Percentiles rank a stretch among this genome's conserved stretches.
These are phyloP conservation scores for Gerris buenoi DNA, from an alignment of 1,140 invertebrate genomes.

Conservation along the genomic window DNA sequence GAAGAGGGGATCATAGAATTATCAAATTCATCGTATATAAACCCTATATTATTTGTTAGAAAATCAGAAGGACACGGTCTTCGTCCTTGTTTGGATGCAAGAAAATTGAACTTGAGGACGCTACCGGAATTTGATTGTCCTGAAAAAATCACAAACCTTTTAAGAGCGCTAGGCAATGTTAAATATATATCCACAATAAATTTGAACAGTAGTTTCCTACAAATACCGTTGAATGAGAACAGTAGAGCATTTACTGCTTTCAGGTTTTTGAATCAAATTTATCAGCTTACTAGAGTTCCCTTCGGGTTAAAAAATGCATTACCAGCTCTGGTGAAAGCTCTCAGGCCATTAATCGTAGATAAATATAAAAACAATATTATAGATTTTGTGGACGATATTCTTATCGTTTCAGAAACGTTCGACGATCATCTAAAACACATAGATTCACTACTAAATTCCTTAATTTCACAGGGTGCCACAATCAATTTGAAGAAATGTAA, in stretches of 20 bases:
- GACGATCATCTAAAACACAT: background rate
- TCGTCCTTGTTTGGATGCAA: background rate
- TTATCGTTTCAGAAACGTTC: background rate
- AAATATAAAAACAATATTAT: background rate
- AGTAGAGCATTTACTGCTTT: background rate
- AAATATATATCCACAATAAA: background rate
- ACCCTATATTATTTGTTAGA: background rate
- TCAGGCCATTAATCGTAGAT: background rate
- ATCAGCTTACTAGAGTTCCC: slow-evolving; percentile 1
- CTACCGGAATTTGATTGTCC: background rate
- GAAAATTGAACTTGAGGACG: background rate
- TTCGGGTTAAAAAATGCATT: slow-evolving; percentile 1
- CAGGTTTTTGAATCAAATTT: background rate
- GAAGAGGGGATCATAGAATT: background rate
- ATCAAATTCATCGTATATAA: background rate
- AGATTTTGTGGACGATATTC: background rate
- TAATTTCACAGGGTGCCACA: background rate
- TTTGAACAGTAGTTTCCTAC: background rate
- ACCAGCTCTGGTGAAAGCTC: background rate
- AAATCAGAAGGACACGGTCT: background rate
- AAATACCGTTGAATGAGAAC: background rate
- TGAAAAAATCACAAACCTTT: background rate
- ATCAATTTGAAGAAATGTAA: background rate
- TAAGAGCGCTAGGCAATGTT: background rate
- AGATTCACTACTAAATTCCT: background rate